Evolutionary conservation across 2,888 invertebrate species (phyloP).

Genomic region (Agrochola macilenta): DNA sequence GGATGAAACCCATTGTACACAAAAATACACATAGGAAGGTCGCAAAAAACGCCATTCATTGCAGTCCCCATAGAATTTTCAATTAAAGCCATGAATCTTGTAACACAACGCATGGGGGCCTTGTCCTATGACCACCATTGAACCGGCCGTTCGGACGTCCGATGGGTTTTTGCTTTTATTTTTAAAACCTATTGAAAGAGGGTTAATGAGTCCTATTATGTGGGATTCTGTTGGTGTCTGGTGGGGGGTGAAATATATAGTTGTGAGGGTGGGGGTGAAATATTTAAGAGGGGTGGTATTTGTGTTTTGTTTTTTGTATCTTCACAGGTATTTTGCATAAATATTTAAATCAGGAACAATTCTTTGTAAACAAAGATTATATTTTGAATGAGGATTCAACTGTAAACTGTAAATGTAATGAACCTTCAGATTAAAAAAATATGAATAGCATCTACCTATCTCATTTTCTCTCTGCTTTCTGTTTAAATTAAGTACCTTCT

Average conservation of each 20-base stretch:
- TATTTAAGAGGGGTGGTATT: conserved; percentile 21
- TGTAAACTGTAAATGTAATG: no score
- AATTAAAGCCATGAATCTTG: conserved; percentile 69
- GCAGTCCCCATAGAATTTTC: conserved; percentile 65
- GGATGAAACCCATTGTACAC: conserved; percentile 30
- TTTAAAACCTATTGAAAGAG: conserved; percentile 53
- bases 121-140: conserved; percentile 51
- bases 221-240: conserved; percentile 38
- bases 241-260: conserved; percentile 25
- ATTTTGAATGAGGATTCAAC: not conserved
- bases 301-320: conserved; percentile 14
- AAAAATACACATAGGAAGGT: conserved; percentile 45
- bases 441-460: not conserved
- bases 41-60: conserved; percentile 57
- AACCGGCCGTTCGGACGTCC: conserved; percentile 41
- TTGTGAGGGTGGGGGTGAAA: conserved; percentile 16
- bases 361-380: not conserved
- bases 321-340: not conserved
- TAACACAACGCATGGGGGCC: conserved; percentile 58
- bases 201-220: conserved; percentile 58
- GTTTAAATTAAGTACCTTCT: no score
- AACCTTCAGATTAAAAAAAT: not conserved
- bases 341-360: not conserved
- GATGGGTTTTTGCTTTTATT: conserved; percentile 45
- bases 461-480: not conserved